Base-by-base conservation (phyloP, 1,140 invertebrate species). In the Dermatophagoides farinae region DNA sequence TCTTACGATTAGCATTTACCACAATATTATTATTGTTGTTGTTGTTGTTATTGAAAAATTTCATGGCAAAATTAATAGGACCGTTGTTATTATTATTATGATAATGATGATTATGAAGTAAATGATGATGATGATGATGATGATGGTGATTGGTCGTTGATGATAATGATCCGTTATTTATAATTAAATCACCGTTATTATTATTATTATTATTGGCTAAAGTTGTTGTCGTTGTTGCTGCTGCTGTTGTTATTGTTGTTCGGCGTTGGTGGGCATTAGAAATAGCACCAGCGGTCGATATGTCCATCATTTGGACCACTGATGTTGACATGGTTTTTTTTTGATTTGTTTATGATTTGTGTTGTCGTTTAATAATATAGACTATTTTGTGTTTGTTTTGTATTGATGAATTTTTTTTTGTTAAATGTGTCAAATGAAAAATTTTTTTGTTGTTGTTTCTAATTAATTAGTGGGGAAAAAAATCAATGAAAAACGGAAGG, bases 261-360 rank as follows among this genome's bases (percentile, higher is more conserved):
- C 46, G 46, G 25, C 53, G 53, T 23, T n/a, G 38, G 53, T 55
- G 53, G 12, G 31, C 53, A 38, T 2, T 31, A 31, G 31, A 4
- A 31, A 8, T 8, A 31, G 31, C 31, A 31, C 31, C 31, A 31
- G 31, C 31, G 31, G 31, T 31, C 31, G 14, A 14, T n/a, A 23
- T 55, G 53, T 55, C 53, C 53, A 55, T 55, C 53, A 55, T 55
- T n/a, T 31, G 31, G 31, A 55, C 53, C 53, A 55, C 14, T 12
- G 53, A 55, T 14, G 53, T 55, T n/a, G 53, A 55, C 53, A 55
- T 55, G 23, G 14, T 52, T 12, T 38, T 20, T 1, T 12, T 16
- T 6, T n/a, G 8, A n/a, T 37, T 31, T 31, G 31, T 31, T 31
- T 2, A 31, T 31, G 31, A 31, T 31, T 31, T 25, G 1, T 55